phyloP scores from a whole-genome alignment of 2,797 vertebrate species.

The Intellagama lesueurii region DNA sequence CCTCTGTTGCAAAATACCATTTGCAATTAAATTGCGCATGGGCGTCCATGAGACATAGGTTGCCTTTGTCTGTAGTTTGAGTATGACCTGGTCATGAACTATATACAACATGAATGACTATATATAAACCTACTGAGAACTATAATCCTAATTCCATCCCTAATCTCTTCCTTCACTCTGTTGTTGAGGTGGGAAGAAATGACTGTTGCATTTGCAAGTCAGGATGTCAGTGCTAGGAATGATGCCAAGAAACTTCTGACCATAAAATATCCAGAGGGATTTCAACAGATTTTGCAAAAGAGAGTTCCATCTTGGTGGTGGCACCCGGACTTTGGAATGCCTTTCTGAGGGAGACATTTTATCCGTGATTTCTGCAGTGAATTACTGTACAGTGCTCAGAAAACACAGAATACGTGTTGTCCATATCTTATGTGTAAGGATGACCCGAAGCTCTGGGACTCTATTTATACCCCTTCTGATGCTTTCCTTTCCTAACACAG shows the following conservation, averaged over 20 bases:
- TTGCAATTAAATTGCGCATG: conserved; percentile 37
- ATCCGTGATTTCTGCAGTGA: not conserved
- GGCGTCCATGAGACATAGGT: conserved; percentile 22
- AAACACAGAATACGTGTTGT: not conserved
- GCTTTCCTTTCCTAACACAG: not conserved
- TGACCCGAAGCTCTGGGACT: not conserved
- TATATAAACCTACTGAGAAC: accelerated
- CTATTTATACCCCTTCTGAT: not conserved
- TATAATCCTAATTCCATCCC: not conserved
- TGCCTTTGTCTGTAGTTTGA: conserved; percentile 34
- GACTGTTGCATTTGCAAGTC: not conserved
- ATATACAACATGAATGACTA: conserved; percentile 40
- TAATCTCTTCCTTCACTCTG: not conserved
- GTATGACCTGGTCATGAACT: conserved; percentile 47
- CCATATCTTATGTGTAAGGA: not conserved
- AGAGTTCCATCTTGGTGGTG: not conserved
- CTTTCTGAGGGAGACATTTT: not conserved
- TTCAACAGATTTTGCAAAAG: not conserved
- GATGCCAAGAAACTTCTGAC: not conserved
- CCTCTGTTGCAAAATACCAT: conserved; percentile 36
- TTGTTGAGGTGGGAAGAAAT: not conserved
- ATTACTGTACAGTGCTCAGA: not conserved
- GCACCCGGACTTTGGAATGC: not conserved
- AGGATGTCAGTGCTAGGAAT: not conserved
- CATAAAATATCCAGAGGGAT: not conserved